Evolutionary conservation across 1,140 invertebrate genomes (phyloP).

Genomic region (Cyclina sinensis): DNA sequence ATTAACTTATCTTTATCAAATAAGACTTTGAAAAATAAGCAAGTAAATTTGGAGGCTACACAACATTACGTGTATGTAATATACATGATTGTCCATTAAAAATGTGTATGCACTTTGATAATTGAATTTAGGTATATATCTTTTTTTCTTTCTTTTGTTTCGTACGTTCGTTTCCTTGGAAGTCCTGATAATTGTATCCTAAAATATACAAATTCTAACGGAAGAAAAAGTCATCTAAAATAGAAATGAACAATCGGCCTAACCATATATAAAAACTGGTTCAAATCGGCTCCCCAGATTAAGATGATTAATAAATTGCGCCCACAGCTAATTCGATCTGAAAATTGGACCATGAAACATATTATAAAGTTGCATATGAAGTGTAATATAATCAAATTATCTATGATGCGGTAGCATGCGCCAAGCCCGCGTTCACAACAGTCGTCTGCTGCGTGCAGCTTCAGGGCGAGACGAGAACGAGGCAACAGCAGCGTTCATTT

Average conservation of each 20-base stretch:
- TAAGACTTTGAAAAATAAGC: no score
- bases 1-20: no score
- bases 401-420: background rate
- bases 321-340: background rate
- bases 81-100: no score
- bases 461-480: background rate
- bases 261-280: background rate
- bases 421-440: slow-evolving; percentile 28
- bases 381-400: slow-evolving; percentile 23
- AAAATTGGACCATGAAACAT: background rate
- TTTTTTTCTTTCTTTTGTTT: no score
- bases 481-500: slow-evolving; percentile 14
- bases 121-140: no score
- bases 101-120: no score
- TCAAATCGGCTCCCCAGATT: background rate
- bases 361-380: slow-evolving; percentile 28
- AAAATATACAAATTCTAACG: no score
- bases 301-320: background rate
- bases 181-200: no score
- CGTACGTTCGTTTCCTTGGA: no score
- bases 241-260: background rate
- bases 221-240: no score
- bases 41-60: no score
- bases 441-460: slow-evolving; percentile 20
- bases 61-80: no score